Base-by-base conservation (phyloP, 2,113 vertebrate genomes). In the Saguinus imperator region DNA sequence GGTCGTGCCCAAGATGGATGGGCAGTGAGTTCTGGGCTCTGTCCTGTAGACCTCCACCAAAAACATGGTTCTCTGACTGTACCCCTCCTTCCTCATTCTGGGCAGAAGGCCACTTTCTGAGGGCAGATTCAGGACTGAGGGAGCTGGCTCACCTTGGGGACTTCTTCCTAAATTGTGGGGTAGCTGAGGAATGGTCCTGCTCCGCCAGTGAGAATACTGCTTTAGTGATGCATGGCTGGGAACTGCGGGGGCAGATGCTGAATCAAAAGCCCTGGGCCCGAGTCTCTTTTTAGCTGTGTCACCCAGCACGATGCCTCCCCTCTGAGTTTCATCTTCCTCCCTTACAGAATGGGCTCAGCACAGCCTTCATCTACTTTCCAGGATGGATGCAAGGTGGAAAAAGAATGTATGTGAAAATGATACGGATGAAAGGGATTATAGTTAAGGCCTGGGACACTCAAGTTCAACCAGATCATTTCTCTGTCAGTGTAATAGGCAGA, bases 361-460 rank as follows among this genome's bases (percentile, higher is more conserved):
- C 58, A 0, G 1, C 66, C 58, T 77, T 75, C 48, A 82, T 58
- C 0, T 1, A 89, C 40, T 89, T 89, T 61, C 83, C 68, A 45
- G 72, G 61, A 86, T 89, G 83, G 89, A 61, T 70, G 68, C 68
- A 50, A 89, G 79, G 50, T 92, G 48, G 45, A 21, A 45, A 88
- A 94, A 87, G 64, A 32, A 40, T 57, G 35, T n/a, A 1, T 68
- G 57, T 37, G 2, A 27, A 92, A 76, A 83, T n/a, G 11, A 8
- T 20, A 18, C 52, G 61, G 92, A 75, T 86, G 79, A 88, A 94
- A 94, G 61, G 68, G 68, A 64, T 83, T 83, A 58, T 8, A 37
- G 73, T 58, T n/a, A 80, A 97, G 61, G 61, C 84, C 68, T 55
- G 72, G 92, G 50, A 43, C 94, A 72, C 94, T 94, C 58, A 57